Evolutionary conservation across 2,888 invertebrate species (phyloP), one percentile per base, ranked within the genome.

Genomic region (Alcis repandata): DNA sequence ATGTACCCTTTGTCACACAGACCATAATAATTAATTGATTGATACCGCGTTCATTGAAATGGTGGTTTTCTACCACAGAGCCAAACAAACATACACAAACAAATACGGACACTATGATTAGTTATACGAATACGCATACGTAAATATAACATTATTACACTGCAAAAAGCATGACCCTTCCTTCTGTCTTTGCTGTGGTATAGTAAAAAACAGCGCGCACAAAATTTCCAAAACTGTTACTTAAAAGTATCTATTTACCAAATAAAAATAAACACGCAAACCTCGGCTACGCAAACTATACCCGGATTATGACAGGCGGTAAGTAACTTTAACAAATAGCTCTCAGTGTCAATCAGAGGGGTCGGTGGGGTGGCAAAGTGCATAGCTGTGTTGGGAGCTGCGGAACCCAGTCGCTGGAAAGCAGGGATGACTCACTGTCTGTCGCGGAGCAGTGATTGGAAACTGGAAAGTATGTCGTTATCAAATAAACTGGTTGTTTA

Each of bases 331-430:
- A 64, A 67, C 52, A 68, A 72, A 73, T 67, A 67, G 67, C 70
- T 67, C 65, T 59, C 67, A 59, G 74, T 77, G 82, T 80, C 83
- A 82, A 77, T 84, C 81, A 72, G 67, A 62, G 72, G 69, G 68
- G 67, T 53, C 8, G 51, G 0, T 77, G 82, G 84, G 80, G 73
- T 65, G 64, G 69, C 69, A 79, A 81, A 87, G 87, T 87, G 87
- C 87, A 77, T 76, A 84, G 78, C 79, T 84, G 79, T 88, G 87
- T 88, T 73, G 82, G 70, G 78, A 82, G 79, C 32, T 59, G 41
- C 49, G 63, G 51, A 58, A 66, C 64, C 60, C 60, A 62, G 58
- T 60, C 36, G 15, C 33, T 36, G 45, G 36, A 51, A 51, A 63
- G 45, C 41, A 52, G 15, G 33, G 51, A 54, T 59, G 63, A 62